Percentiles rank a stretch among this genome's conserved stretches.
These are phyloP conservation scores for Drosophila guanche DNA, from an alignment of 1,140 invertebrate species.

Conservation along the genomic window DNA sequence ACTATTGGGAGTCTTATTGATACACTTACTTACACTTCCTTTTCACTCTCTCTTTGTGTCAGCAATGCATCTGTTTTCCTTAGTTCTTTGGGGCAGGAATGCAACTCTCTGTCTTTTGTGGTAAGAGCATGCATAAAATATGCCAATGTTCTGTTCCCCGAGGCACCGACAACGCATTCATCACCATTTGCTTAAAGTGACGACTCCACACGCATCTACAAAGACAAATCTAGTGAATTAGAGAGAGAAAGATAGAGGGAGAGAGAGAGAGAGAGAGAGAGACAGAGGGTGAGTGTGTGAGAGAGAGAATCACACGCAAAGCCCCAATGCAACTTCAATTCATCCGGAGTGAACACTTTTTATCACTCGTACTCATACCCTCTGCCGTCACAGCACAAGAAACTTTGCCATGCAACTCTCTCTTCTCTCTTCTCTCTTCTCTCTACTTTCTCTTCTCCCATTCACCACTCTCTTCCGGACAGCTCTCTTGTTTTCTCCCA, in stretches of 20 bases:
- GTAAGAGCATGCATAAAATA: slow-evolving; percentile 76
- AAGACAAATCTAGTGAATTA: slow-evolving; percentile 23
- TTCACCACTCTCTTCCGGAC: not conserved
- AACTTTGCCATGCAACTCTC: slow-evolving; percentile 49
- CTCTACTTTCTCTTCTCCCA: slow-evolving; percentile 5
- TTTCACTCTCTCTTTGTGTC: too few relatives aligned
- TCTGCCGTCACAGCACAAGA: slow-evolving; percentile 44
- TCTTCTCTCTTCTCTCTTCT: not conserved
- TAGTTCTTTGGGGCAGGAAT: not conserved
- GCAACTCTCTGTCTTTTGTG: slow-evolving; percentile 44
- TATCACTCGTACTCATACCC: slow-evolving; percentile 75
- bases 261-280: slow-evolving; percentile 7
- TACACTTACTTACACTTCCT: too few relatives aligned
- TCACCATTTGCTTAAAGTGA: slow-evolving; percentile 79
- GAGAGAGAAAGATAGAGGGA: slow-evolving; percentile 2
- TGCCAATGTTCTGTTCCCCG: slow-evolving; percentile 64
- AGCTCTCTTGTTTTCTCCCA: too few relatives aligned
- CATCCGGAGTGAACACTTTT: slow-evolving; percentile 78
- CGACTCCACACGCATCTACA: slow-evolving; percentile 45
- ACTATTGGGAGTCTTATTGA: slow-evolving; percentile 31
- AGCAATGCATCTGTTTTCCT: too few relatives aligned
- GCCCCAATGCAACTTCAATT: slow-evolving; percentile 65
- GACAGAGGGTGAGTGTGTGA: not conserved
- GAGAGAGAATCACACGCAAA: slow-evolving; percentile 24
- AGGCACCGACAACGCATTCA: slow-evolving; percentile 67